Base-by-base conservation (phyloP, 2,113 vertebrate genomes). In the Zosterops borbonicus region DNA sequence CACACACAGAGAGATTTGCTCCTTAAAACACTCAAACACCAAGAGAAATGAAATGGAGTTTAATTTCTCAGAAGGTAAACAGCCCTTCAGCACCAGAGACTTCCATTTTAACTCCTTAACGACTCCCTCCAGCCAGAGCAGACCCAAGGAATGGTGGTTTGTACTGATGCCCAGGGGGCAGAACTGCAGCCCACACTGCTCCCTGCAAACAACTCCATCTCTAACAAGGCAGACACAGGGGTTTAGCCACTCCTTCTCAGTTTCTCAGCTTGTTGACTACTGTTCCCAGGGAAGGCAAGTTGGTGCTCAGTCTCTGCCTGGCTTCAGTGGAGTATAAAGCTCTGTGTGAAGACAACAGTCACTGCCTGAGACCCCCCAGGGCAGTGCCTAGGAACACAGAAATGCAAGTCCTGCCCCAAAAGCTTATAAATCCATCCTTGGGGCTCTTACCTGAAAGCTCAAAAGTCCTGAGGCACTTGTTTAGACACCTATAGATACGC, bases 131-230 rank as follows among this genome's bases (percentile, higher is more conserved):
- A 69, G 65, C 24, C 37, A n/a, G 46, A 62, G 35, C 21, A 24
- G 24, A 31, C 18, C 24, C 3, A 1, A 11, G 59, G 55, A 55
- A 4, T 0, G 2, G 0, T 4, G 25, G 11, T 5, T 52, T n/a
- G 65, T 52, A 46, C 5, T 5, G 17, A 31, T 25, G 14, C 12
- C 14, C 20, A 20, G 42, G 31, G 19, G 70, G 15, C 44, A 75
- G 53, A 70, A 78, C 35, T 7, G 28, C 50, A 76, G 39, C 28
- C 44, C 19, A 0, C 1, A 1, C 15, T 0, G 0, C 46, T n/a
- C n/a, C 35, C 27, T 56, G 18, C n/a, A 18, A 41, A 16, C 13
- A 17, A 2, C 33, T 53, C 28, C 39, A 29, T 22, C 23, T 12
- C 62, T 8, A 21, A 16, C 8, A 12, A 15, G 42, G 31, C 52